Evolutionary conservation across 2,797 vertebrate species (phyloP).

Genomic region (Cygnus olor): DNA sequence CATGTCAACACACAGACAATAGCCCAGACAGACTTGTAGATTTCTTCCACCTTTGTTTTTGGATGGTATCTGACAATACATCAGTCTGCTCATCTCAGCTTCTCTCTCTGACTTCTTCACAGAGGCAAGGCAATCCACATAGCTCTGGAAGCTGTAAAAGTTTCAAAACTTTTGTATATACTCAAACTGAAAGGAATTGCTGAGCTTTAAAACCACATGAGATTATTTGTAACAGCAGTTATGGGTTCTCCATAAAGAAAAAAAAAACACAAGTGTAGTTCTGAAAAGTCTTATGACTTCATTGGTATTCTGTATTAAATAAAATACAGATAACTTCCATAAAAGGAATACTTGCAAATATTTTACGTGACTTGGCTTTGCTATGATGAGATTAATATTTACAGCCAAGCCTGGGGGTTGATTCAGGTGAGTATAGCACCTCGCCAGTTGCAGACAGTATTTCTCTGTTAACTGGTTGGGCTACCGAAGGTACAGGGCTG

Average conservation of each 20-base stretch:
- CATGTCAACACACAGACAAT: background rate
- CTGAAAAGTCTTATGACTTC: background rate
- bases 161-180: background rate
- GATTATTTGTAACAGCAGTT: background rate
- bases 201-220: background rate
- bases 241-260: background rate
- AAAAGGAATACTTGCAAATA: background rate
- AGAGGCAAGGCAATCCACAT: background rate
- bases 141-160: background rate
- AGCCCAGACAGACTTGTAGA: background rate
- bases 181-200: background rate
- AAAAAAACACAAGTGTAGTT: background rate
- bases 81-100: background rate
- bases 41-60: background rate
- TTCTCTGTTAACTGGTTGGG: background rate
- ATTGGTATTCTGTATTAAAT: background rate
- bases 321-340: background rate
- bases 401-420: background rate
- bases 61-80: background rate
- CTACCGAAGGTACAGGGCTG: background rate
- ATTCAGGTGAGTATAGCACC: background rate
- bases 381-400: background rate
- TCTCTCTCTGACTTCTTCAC: background rate
- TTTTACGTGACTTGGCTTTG: background rate
- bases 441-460: fast-evolving